Evolutionary conservation across 2,888 invertebrate species (phyloP).

Genomic region (Stenotaenia linearis): DNA sequence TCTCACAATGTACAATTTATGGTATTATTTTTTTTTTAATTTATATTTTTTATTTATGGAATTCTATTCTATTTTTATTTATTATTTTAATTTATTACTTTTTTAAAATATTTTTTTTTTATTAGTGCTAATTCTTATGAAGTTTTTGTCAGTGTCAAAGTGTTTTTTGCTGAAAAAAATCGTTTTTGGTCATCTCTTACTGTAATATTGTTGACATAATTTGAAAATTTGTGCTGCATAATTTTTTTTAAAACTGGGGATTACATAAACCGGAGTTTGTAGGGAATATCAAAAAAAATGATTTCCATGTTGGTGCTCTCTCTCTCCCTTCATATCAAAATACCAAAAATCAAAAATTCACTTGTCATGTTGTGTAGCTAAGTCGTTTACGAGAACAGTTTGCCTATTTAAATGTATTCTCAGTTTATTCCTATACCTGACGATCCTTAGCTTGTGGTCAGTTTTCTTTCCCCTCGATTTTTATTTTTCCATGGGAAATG

Average conservation of each 20-base stretch:
- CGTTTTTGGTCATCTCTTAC: constrained; percentile 10
- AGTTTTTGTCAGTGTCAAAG: background rate
- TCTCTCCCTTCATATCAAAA: constrained; percentile 24
- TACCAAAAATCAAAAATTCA: background rate
- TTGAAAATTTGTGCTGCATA: background rate
- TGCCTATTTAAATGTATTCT: constrained; percentile 7
- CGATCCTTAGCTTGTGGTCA: background rate
- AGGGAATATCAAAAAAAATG: constrained; percentile 4
- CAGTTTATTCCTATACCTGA: background rate
- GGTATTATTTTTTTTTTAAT: constrained; percentile 13
- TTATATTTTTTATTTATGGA: background rate
- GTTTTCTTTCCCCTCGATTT: background rate
- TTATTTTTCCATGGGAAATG: background rate
- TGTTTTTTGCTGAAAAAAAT: background rate
- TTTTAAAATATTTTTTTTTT: background rate
- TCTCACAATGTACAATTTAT: constrained; percentile 24
- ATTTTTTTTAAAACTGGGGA: background rate
- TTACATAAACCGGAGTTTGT: background rate
- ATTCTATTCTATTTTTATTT: background rate
- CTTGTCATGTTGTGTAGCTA: constrained; percentile 10
- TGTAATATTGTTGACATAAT: constrained; percentile 16
- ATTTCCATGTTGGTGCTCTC: constrained; percentile 21
- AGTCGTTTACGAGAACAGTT: background rate
- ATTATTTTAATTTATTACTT: background rate
- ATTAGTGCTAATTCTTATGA: too few species aligned